Evolutionary conservation across 2,797 vertebrate genomes (phyloP).

Genomic region (Ceryle rudis): DNA sequence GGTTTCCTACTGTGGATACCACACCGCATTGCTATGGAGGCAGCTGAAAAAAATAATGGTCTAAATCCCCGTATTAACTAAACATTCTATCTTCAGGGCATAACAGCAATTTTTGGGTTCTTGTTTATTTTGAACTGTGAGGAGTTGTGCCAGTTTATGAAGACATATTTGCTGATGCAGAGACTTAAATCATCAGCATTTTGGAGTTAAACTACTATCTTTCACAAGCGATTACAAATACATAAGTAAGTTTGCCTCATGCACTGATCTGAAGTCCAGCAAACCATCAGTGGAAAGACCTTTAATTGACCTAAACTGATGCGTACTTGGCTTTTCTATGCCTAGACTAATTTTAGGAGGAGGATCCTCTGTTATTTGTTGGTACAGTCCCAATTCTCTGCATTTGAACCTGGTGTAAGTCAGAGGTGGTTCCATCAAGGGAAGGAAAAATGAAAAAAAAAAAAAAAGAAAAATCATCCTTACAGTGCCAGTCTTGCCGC

Average conservation of each 20-base stretch:
- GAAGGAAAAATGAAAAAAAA: neutral
- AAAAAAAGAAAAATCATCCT: neutral
- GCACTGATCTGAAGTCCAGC: neutral
- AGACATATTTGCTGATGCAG: neutral
- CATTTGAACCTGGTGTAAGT: neutral
- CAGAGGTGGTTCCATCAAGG: neutral
- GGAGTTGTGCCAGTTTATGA: neutral
- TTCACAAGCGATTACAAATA: neutral
- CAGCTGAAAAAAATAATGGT: neutral
- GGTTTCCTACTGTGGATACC: slow-evolving; percentile 7
- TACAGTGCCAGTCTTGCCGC: neutral
- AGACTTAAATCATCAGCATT: neutral
- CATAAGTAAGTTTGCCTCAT: neutral
- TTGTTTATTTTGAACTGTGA: slow-evolving; percentile 13
- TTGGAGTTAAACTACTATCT: neutral
- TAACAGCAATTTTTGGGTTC: neutral
- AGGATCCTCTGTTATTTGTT: neutral
- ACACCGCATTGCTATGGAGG: slow-evolving; percentile 38
- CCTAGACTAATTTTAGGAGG: neutral
- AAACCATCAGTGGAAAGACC: neutral
- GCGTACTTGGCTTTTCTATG: neutral
- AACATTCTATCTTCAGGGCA: neutral
- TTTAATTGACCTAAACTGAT: neutral
- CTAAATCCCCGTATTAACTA: neutral
- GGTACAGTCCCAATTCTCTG: neutral